These are phyloP conservation scores for Nemotelus pantherinus DNA, from an alignment of 2,888 invertebrate species.

Conservation along the genomic window DNA sequence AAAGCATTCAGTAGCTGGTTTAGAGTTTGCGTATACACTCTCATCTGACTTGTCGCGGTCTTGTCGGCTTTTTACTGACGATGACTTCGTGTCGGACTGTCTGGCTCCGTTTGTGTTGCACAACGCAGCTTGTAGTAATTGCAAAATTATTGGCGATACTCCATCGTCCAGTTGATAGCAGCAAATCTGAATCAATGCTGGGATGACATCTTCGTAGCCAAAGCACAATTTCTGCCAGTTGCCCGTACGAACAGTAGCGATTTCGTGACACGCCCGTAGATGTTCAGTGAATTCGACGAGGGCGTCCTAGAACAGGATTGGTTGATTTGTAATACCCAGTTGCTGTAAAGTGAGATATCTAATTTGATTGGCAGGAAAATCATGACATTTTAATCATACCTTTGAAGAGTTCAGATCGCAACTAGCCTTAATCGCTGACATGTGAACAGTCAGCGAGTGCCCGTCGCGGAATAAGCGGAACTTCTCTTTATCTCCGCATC, in stretches of 20 bases:
- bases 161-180: slow-evolving; percentile 86
- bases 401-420: slow-evolving; percentile 61
- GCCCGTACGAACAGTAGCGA: slow-evolving; percentile 87
- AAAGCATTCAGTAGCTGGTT: no score
- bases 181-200: slow-evolving; percentile 85
- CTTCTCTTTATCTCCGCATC: slow-evolving; percentile 95
- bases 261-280: slow-evolving; percentile 92
- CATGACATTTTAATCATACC: no score
- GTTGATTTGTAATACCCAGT: slow-evolving; percentile 55
- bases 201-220: slow-evolving; percentile 76
- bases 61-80: slow-evolving; percentile 65
- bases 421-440: slow-evolving; percentile 72
- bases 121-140: slow-evolving; percentile 88
- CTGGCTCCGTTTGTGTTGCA: slow-evolving; percentile 68
- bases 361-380: no score
- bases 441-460: slow-evolving; percentile 90
- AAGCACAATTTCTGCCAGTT: slow-evolving; percentile 95
- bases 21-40: slow-evolving; percentile 70
- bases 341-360: no score
- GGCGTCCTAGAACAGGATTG: slow-evolving; percentile 82
- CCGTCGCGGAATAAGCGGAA: slow-evolving; percentile 94
- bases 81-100: slow-evolving; percentile 45
- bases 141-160: slow-evolving; percentile 90
- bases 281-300: slow-evolving; percentile 95
- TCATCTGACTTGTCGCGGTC: slow-evolving; percentile 76